A percentile compares a stretch with the other conserved stretches of the same genome.
phyloP scores from a whole-genome alignment of 37 sponge, comb jelly and placozoan genomes.

The Spongilla lacustris region DNA sequence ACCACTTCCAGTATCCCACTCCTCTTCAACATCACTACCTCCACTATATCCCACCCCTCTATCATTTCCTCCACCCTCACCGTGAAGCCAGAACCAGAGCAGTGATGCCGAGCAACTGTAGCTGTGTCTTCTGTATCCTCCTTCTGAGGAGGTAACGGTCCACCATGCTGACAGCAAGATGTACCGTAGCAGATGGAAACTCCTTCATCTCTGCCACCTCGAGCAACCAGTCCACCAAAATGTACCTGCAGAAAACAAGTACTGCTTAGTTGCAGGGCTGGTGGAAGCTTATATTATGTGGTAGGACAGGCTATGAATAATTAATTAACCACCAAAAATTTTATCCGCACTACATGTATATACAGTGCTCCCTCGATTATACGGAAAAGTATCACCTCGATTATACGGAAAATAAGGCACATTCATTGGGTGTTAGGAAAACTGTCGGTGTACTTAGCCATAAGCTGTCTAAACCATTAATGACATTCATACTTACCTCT shows the following conservation, averaged over 20 bases:
- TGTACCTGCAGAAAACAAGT: constrained; percentile 64
- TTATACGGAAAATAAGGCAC: too few species aligned
- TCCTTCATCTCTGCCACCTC: constrained; percentile 86
- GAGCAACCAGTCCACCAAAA: constrained; percentile 87
- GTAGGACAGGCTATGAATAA: too few species aligned
- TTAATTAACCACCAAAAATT: too few species aligned
- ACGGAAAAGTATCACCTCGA: too few species aligned
- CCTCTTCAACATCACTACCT: background rate
- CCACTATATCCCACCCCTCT: background rate
- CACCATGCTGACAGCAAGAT: constrained; percentile 66
- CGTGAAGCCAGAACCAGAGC: constrained; percentile 74
- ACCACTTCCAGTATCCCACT: background rate
- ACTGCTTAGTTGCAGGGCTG: background rate
- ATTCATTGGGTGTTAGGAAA: too few species aligned
- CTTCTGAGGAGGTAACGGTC: constrained; percentile 68
- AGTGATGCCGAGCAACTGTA: constrained; percentile 83
- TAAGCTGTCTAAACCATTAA: too few species aligned
- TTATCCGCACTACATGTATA: too few species aligned
- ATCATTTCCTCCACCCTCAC: background rate
- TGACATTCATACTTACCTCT: too few species aligned
- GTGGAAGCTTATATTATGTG: background rate
- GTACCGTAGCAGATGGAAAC: constrained; percentile 57
- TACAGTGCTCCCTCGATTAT: too few species aligned
- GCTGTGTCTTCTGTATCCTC: constrained; percentile 26
- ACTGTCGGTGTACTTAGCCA: too few species aligned